Conservation (phyloP, 1,140 invertebrate species). For the Melanaphis sacchari region DNA sequence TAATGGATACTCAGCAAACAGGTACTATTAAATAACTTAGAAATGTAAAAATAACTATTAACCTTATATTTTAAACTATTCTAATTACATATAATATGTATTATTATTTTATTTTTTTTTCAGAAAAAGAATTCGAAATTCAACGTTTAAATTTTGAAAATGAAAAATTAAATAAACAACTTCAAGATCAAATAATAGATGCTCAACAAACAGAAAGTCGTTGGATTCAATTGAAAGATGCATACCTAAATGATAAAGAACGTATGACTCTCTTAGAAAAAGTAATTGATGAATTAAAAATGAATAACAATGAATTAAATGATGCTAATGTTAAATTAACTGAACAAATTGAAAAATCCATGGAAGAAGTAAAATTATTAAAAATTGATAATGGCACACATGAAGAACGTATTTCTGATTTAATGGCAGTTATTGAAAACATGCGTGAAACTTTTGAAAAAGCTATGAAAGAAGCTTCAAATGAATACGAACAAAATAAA, state of each 20-base stretch:
- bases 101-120: background rate
- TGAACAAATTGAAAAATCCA: background rate
- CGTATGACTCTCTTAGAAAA: constrained; percentile 30
- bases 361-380: background rate
- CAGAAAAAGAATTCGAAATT: background rate
- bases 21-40: background rate
- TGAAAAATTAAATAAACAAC: background rate
- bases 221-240: constrained; percentile 39
- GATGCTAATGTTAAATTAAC: constrained; percentile 1
- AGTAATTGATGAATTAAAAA: constrained; percentile 37
- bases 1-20: background rate
- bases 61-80: background rate
- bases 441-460: constrained; percentile 21
- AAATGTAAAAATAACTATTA: background rate
- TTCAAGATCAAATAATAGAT: background rate
- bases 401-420: constrained; percentile 2
- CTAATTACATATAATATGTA: background rate
- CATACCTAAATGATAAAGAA: constrained; percentile 40
- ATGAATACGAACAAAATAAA: constrained; percentile 28
- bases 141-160: constrained; percentile 4
- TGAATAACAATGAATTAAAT: constrained; percentile 20
- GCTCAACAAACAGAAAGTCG: constrained; percentile 34
- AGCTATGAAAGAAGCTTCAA: constrained; percentile 4
- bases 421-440: constrained; percentile 12
- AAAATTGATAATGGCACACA: background rate